A percentile compares a stretch with the other conserved stretches of the same genome.
Conservation (phyloP, 2,888 invertebrate genomes). For the Cepaea hortensis region DNA sequence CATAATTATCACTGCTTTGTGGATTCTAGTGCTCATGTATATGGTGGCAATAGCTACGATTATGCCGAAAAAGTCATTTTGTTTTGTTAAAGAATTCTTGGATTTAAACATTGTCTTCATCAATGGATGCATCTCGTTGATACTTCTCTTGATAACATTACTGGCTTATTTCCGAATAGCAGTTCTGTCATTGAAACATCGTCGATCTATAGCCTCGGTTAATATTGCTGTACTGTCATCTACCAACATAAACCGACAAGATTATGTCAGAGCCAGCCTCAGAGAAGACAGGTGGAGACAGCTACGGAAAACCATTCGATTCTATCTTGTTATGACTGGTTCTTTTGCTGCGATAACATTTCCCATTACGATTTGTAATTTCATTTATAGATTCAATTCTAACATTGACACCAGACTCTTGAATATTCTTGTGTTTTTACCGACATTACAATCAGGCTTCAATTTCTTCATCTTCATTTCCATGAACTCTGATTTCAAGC, state of each 20-base stretch:
- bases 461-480: not conserved
- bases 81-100: not conserved
- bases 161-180: too few species aligned
- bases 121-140: not conserved
- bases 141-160: not conserved
- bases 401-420: not conserved
- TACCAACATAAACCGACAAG: too few species aligned
- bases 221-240: too few species aligned
- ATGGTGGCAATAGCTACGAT: not conserved
- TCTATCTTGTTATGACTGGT: slow-evolving; percentile 2
- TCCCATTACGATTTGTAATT: too few species aligned
- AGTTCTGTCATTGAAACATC: too few species aligned
- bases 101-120: not conserved
- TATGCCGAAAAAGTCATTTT: not conserved
- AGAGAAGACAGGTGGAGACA: not conserved
- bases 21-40: not conserved
- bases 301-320: not conserved
- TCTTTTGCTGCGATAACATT: not conserved
- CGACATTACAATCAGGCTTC: not conserved
- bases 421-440: too few species aligned
- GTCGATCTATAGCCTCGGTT: too few species aligned
- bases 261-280: too few species aligned
- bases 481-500: not conserved
- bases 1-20: not conserved
- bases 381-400: too few species aligned